Conservation (phyloP, 2,113 vertebrate genomes). For the Sarotherodon lohbergeri region DNA sequence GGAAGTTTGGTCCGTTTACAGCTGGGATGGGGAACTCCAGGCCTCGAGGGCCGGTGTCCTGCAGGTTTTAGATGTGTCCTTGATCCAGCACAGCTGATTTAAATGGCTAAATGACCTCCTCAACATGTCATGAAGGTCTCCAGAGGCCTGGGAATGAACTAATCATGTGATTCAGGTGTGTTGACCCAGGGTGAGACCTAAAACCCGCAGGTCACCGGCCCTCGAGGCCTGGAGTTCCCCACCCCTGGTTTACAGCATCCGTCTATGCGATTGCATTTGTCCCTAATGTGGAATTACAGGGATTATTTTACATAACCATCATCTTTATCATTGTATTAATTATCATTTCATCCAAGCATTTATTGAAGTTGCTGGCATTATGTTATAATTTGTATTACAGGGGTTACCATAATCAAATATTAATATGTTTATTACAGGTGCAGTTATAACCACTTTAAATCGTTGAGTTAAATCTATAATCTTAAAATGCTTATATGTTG, state of each 20-base stretch:
- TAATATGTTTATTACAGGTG: too few species aligned
- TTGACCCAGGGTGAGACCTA: neutral
- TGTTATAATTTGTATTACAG: too few species aligned
- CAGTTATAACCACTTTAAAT: too few species aligned
- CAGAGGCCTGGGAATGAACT: neutral
- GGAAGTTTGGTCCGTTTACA: neutral
- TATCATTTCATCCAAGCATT: too few species aligned
- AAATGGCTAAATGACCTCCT: rapidly evolving
- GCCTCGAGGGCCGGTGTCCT: too few species aligned
- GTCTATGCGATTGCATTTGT: neutral
- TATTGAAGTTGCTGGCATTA: too few species aligned
- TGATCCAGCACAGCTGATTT: neutral
- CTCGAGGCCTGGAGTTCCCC: rapidly evolving
- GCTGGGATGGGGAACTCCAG: too few species aligned
- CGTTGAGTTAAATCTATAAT: too few species aligned
- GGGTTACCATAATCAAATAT: too few species aligned
- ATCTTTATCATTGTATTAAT: too few species aligned
- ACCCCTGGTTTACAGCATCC: neutral
- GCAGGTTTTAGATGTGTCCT: neutral
- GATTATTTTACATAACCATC: too few species aligned
- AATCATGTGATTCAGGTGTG: neutral
- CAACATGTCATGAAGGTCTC: neutral
- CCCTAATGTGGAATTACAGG: neutral
- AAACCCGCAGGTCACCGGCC: neutral
- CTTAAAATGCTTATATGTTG: too few species aligned